Base-by-base conservation (phyloP, 1,140 invertebrate genomes). In the Chrysopa pallens region DNA sequence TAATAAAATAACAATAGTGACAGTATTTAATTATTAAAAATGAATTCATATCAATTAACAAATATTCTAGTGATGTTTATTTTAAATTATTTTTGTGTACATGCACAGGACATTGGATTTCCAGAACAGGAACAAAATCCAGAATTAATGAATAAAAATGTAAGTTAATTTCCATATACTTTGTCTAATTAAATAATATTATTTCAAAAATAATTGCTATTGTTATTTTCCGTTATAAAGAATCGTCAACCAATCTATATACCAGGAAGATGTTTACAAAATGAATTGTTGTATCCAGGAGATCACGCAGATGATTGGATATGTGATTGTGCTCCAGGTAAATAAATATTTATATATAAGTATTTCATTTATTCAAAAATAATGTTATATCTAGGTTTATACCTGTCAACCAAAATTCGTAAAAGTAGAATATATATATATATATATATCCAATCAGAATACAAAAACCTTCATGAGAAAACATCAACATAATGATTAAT, bases 241-340 rank as follows among this genome's bases (percentile, higher is more conserved):
- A 63, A 68, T 43, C 61, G 69, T 8, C 55, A 59, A 38, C 74
- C 76, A 9, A 51, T 78, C 6, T 69, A 59, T 40, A 57, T 66
- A 31, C 72, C 73, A 9, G 59, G 61, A 0, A 58, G 52, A 46
- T 80, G 76, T 53, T 62, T 67, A 8, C 57, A 66, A 38, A 70
- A 76, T 49, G 74, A 80, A 58, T 50, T 75, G 8, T 63, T 68
- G 2, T 79, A 78, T 54, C 72, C 73, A 0, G 73, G 74, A 1
- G 66, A 73, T 48, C 67, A 69, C 42, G 59, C 57, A 42, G 65
- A 67, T 36, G 65, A 72, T 47, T 74, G 73, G 70, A 67, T 76
- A 15, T 82, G 78, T 45, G 78, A 80, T 45, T 82, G 78, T 52
- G 68, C 61, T 43, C 64, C 69, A 46, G 64, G 73, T 74, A 54